Percentiles rank a stretch among this genome's conserved stretches.
Conservation (phyloP, 2,113 vertebrate species). For the Marcusenius ussheri region DNA sequence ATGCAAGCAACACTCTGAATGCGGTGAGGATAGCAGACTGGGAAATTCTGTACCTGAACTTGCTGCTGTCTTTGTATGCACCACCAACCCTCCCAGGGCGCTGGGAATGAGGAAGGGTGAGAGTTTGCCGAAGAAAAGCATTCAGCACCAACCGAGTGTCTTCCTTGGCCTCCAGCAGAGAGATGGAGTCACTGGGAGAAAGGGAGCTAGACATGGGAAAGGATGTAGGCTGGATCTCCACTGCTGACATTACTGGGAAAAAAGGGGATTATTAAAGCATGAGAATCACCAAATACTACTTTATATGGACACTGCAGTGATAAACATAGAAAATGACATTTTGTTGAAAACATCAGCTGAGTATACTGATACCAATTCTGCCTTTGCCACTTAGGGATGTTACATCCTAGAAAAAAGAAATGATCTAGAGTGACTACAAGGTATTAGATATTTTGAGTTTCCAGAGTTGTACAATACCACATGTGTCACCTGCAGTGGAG, state of each 20-base stretch:
- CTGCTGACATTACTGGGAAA: slow-evolving; percentile 12
- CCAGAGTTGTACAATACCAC: slow-evolving; percentile 14
- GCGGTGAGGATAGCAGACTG: background rate
- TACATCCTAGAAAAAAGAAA: slow-evolving; percentile 6
- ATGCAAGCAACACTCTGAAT: background rate
- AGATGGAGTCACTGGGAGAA: slow-evolving; percentile 30
- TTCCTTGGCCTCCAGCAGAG: slow-evolving; percentile 53
- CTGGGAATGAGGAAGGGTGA: slow-evolving; percentile 34
- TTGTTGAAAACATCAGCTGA: slow-evolving; percentile 9
- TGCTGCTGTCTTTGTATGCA: slow-evolving; percentile 48
- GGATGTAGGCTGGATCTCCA: background rate
- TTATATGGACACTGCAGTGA: background rate
- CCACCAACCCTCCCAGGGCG: slow-evolving; percentile 55
- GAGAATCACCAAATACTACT: background rate
- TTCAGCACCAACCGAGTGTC: slow-evolving; percentile 57
- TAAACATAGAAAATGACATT: background rate
- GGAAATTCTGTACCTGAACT: slow-evolving; percentile 46
- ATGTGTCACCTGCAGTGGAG: background rate
- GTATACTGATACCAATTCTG: slow-evolving; percentile 8
- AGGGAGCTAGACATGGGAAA: background rate
- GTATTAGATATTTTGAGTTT: background rate
- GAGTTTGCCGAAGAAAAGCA: slow-evolving; percentile 52
- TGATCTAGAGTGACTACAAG: background rate
- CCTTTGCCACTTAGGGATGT: slow-evolving; percentile 3
- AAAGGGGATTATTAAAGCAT: background rate